These are phyloP conservation scores for Thermophis baileyi DNA, from an alignment of 2,113 vertebrate genomes.

Conservation along the genomic window DNA sequence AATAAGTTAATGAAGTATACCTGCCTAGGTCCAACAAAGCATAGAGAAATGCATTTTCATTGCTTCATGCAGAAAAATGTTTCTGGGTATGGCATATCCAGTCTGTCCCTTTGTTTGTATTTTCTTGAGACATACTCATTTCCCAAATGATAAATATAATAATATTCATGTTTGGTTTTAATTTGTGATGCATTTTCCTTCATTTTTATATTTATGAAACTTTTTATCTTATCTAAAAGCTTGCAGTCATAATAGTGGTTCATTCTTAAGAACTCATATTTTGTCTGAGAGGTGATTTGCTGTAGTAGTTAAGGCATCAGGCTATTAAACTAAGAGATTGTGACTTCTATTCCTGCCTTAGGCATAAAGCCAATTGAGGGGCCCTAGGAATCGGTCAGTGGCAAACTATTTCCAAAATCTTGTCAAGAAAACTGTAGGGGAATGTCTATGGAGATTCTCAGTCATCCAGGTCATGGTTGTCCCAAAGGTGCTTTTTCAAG, in stretches of 20 bases:
- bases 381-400: neutral
- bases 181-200: conserved; percentile 69
- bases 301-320: neutral
- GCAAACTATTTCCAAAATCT: neutral
- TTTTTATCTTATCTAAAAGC: conserved; percentile 60
- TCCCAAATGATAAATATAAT: conserved; percentile 66
- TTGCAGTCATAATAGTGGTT: conserved; percentile 54
- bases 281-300: neutral
- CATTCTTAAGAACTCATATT: conserved; percentile 50
- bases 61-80: conserved; percentile 59
- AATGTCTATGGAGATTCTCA: too few species aligned
- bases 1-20: neutral
- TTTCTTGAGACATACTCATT: conserved; percentile 49
- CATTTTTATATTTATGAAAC: conserved; percentile 71
- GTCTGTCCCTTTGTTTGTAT: conserved; percentile 38
- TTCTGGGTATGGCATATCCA: conserved; percentile 64
- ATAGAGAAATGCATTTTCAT: conserved; percentile 57
- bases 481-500: too few species aligned
- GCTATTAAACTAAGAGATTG: neutral
- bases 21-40: neutral
- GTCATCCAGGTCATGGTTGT: too few species aligned
- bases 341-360: neutral
- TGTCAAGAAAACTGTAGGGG: neutral
- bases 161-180: conserved; percentile 58
- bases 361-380: neutral